Evolutionary conservation across 1,140 invertebrate species (phyloP).

Genomic region (Lepidostoma basale): DNA sequence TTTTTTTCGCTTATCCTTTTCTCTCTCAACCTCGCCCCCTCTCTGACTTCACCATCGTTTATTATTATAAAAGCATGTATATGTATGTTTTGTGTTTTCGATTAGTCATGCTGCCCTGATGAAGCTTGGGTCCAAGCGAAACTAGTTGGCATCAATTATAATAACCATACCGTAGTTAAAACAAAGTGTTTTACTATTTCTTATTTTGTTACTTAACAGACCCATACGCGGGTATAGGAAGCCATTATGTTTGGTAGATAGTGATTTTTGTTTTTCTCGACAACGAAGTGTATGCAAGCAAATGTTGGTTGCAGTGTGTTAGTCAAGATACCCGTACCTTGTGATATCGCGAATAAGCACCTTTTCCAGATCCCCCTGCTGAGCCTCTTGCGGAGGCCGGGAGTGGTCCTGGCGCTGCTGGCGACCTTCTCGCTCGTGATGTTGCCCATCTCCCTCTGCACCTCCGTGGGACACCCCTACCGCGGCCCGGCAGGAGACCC

Average conservation of each 20-base stretch:
- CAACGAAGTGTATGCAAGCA: not conserved
- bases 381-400: conserved; percentile 30
- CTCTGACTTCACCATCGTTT: too few species aligned
- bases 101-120: too few species aligned
- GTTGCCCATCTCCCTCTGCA: conserved; percentile 27
- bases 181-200: not conserved
- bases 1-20: too few species aligned
- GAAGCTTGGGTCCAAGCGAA: too few species aligned
- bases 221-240: not conserved
- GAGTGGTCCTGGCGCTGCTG: conserved; percentile 19
- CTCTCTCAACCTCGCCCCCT: too few species aligned
- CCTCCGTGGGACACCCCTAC: conserved; percentile 35
- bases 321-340: too few species aligned
- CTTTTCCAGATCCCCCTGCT: conserved; percentile 34
- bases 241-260: not conserved
- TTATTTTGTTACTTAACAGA: not conserved
- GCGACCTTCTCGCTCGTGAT: conserved; percentile 22
- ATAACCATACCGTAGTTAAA: too few species aligned
- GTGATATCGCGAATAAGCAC: not conserved
- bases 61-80: too few species aligned
- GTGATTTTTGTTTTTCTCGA: not conserved
- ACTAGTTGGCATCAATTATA: too few species aligned
- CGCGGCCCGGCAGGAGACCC: conserved; percentile 14
- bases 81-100: too few species aligned
- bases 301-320: too few species aligned